Base-by-base conservation (phyloP, 2,113 vertebrate genomes). In the Xyliphius kryptos region DNA sequence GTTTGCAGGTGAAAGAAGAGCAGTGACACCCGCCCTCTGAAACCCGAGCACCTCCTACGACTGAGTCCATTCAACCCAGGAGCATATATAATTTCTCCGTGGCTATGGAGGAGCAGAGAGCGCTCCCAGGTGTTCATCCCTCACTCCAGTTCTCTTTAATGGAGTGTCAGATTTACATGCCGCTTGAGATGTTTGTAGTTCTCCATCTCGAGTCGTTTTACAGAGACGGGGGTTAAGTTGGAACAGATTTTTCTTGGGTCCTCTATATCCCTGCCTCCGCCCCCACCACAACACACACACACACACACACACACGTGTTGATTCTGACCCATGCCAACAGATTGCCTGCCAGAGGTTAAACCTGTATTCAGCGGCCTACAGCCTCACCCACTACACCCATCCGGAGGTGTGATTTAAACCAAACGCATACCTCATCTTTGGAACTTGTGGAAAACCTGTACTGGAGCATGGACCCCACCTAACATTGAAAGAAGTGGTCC, bases 141-240 rank as follows among this genome's bases (percentile, higher is more conserved):
- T 82, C 81, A 68, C 84, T 80, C 83, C 81, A 83, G 80, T 76
- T 77, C 72, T 58, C 46, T 78, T 86, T 87, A 86, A 86, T 85
- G 81, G 87, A 82, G 78, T 84, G 83, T 80, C 81, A 79, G 79
- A 71, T 81, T 82, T 81, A 78, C 77, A 82, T 62, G 73, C 47
- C 53, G 56, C 22, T 80, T 79, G 81, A 73, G 73, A 76, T 71
- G 56, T 72, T 77, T 79, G 60, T 67, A 78, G 77, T 83, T 81
- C 82, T 63, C 56, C 58, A 54, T 38, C 66, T 69, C 53, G 52
- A 60, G 66, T 59, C 56, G 54, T 55, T 69, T 73, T 54, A 55
- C 58, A 60, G 56, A 38, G 43, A 56, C 51, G 65, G 62, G 70
- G 60, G 67, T 76, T 71, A 68, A 78, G 49, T 76, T 64, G 53